Conservation (phyloP, 92 coral and sea anemone genomes). For the Heliopora coerulea region DNA sequence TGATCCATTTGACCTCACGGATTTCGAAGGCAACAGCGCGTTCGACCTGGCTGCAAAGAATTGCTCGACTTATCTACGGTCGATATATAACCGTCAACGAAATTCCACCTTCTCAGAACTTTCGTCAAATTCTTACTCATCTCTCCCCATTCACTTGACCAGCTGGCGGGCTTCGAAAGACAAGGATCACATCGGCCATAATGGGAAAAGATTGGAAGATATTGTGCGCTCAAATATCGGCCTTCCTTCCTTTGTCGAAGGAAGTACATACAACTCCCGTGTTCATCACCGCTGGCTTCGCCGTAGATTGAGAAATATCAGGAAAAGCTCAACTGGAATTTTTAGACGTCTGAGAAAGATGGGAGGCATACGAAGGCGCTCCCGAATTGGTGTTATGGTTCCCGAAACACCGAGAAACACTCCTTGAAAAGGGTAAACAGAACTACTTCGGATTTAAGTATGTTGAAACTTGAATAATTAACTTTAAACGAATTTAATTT, state of each 20-base stretch:
- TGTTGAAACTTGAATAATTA: too few species aligned
- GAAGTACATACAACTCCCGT: not conserved
- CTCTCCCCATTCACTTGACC: not conserved
- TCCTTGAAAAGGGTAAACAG: too few species aligned
- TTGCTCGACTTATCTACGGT: slow-evolving; percentile 28
- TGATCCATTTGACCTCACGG: slow-evolving; percentile 24
- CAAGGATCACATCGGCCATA: not conserved
- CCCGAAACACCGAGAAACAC: not conserved
- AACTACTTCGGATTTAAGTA: too few species aligned
- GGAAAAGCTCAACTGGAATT: slow-evolving; percentile 8
- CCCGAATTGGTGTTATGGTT: slow-evolving; percentile 37
- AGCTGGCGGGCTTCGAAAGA: not conserved
- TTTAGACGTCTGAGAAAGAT: slow-evolving; percentile 15
- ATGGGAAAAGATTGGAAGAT: slow-evolving; percentile 19
- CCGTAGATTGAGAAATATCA: slow-evolving; percentile 15
- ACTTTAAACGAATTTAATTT: too few species aligned
- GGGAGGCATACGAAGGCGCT: slow-evolving; percentile 29
- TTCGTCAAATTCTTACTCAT: slow-evolving; percentile 2
- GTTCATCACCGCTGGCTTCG: slow-evolving; percentile 21
- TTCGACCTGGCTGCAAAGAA: slow-evolving; percentile 30
- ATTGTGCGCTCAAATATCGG: slow-evolving; percentile 19
- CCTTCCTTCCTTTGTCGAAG: slow-evolving; percentile 35
- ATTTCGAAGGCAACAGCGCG: slow-evolving; percentile 37
- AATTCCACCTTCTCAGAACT: slow-evolving; percentile 8
- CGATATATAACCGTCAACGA: not conserved